phyloP scores from a whole-genome alignment of 2,113 vertebrate genomes.

The Ranitomeya variabilis region DNA sequence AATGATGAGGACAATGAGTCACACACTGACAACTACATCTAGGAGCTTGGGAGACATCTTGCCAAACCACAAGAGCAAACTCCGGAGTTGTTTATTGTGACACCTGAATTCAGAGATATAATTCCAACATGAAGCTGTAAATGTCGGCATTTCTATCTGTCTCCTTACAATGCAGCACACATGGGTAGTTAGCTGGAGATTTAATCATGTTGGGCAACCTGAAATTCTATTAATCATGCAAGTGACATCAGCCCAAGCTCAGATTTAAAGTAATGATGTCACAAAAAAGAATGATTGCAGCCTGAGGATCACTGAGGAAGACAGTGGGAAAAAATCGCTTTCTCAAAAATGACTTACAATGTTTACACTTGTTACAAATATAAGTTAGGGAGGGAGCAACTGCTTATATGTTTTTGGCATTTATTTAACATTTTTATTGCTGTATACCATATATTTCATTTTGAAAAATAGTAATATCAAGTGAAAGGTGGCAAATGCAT shows the following conservation, averaged over 20 bases:
- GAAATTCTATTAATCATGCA: slow-evolving; percentile 44
- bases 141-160: background rate
- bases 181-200: slow-evolving; percentile 33
- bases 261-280: slow-evolving; percentile 54
- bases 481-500: background rate
- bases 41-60: slow-evolving; percentile 40
- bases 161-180: slow-evolving; percentile 27
- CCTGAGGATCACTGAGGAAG: slow-evolving; percentile 18
- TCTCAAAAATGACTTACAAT: background rate
- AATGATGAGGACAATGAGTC: slow-evolving; percentile 23
- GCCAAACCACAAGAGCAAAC: slow-evolving; percentile 42
- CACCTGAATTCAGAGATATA: slow-evolving; percentile 46
- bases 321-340: background rate
- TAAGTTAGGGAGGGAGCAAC: background rate
- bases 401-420: background rate
- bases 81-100: slow-evolving; percentile 26
- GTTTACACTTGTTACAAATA: slow-evolving; percentile 11
- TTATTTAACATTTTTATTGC: background rate
- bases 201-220: slow-evolving; percentile 44
- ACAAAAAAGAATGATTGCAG: slow-evolving; percentile 44
- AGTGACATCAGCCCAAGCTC: slow-evolving; percentile 46
- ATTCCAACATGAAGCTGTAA: slow-evolving; percentile 26
- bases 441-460: background rate
- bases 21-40: slow-evolving; percentile 33
- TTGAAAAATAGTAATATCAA: background rate